Percentiles rank a stretch among this genome's conserved stretches.
Evolutionary conservation across 2,113 vertebrate species (phyloP).

Genomic region (Micromys minutus): DNA sequence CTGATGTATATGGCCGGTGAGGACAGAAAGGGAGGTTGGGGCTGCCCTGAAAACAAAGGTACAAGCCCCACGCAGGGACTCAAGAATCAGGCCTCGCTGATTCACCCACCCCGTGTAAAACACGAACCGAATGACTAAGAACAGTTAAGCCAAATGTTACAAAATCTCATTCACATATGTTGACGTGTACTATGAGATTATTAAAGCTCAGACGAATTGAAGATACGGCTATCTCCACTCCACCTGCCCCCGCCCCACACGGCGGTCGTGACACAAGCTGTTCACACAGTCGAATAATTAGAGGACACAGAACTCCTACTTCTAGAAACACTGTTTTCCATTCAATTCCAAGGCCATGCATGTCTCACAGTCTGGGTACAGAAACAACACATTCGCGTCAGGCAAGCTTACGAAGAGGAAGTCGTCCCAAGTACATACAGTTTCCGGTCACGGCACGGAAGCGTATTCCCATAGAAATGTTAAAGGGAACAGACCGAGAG

Average conservation of each 20-base stretch:
- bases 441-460: not conserved
- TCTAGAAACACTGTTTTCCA: conserved; percentile 20
- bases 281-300: not conserved
- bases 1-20: not conserved
- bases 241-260: not conserved
- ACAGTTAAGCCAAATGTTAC: not conserved
- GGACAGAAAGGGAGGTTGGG: not conserved
- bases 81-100: not conserved
- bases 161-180: not conserved
- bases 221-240: not conserved
- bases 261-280: not conserved
- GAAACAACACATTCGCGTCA: not conserved
- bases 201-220: conserved; percentile 26
- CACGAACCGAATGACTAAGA: not conserved
- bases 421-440: not conserved
- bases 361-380: conserved; percentile 12
- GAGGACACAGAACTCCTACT: not conserved
- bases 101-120: not conserved
- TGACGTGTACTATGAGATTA: not conserved
- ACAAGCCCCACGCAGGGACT: not conserved
- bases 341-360: not conserved
- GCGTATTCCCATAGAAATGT: not conserved
- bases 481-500: not conserved
- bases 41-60: not conserved
- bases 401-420: not conserved